Evolutionary conservation across 2,888 invertebrate species (phyloP), one percentile per base, ranked within the genome.

Genomic region (Griposia aprilina): DNA sequence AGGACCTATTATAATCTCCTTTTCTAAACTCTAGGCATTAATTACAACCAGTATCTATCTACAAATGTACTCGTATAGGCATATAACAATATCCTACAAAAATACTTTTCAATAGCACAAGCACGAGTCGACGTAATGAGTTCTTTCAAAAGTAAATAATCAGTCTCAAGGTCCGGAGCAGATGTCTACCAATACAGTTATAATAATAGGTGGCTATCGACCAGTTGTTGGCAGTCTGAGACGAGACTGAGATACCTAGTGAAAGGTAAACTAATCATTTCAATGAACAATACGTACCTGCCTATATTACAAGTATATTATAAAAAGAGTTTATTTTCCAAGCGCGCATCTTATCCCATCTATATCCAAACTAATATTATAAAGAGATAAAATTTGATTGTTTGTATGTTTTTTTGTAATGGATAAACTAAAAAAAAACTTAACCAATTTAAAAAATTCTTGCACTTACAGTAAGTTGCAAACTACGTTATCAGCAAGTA

Each of bases 121-220:
- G 60, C 41, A 62, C 41, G 50, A 62, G 13, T 50, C 41, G n/a
- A 76, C 62, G 15, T 41, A 76, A 75, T 26, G 11, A 50, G 30
- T 57, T 45, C n/a, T 57, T 55, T 48, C 8, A 41, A 59, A 41
- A 59, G 57, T 80, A 59, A 68, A 59, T 68, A 79, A 77, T 79
- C 26, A 30, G 59, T 45, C 30, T 69, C 59, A 60, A 68, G 68
- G 59, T 45, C 59, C 30, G n/a, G 2, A 60, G 17, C 69, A 26
- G 23, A 57, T 50, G 50, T 59, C 41, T 52, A 20, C 30, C 6
- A 60, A 69, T 57, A 63, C 17, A 30, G n/a, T n/a, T 36, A 36
- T 26, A 50, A 77, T 41, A 63, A 20, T 20, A 78, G 20, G 5
- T 30, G 17, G 7, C 45, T 60, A 36, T 52, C 30, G 36, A 60